These are phyloP conservation scores for Cephus cinctus DNA, from an alignment of 1,140 invertebrate species.

Conservation along the genomic window DNA sequence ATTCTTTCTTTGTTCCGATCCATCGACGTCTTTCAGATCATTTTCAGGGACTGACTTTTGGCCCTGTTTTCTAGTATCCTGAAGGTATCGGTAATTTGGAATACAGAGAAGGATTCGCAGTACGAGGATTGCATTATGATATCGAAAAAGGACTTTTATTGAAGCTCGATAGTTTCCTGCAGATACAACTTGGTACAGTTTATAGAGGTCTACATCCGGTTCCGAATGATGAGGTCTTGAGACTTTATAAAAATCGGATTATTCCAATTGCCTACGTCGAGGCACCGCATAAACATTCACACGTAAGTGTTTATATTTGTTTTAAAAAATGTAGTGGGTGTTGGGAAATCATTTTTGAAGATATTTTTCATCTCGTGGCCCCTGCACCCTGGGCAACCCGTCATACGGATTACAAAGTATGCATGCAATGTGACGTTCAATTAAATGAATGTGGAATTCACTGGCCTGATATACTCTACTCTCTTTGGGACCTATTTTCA, in stretches of 20 bases:
- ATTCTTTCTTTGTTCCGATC: too few relatives aligned
- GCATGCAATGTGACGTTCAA: too few relatives aligned
- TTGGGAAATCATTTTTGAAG: too few relatives aligned
- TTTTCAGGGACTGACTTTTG: background rate
- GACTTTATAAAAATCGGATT: slow-evolving; percentile 83
- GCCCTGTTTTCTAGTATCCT: slow-evolving; percentile 76
- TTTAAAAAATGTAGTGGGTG: too few relatives aligned
- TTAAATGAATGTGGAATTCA: too few relatives aligned
- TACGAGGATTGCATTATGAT: slow-evolving; percentile 94
- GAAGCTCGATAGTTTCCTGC: slow-evolving; percentile 94
- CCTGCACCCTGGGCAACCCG: background rate
- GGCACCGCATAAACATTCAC: slow-evolving; percentile 56
- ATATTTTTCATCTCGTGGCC: too few relatives aligned
- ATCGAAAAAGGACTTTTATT: slow-evolving; percentile 92
- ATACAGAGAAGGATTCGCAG: slow-evolving; percentile 88
- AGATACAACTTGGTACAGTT: slow-evolving; percentile 95
- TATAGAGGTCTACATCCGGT: slow-evolving; percentile 83
- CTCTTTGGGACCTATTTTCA: too few relatives aligned
- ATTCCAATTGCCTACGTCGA: slow-evolving; percentile 83
- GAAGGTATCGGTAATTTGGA: slow-evolving; percentile 76
- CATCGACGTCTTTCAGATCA: too few relatives aligned
- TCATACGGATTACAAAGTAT: background rate
- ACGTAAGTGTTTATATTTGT: too few relatives aligned
- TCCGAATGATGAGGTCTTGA: slow-evolving; percentile 80
- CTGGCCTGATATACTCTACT: too few relatives aligned